Evolutionary conservation across 2,113 vertebrate species (phyloP), one percentile per base, ranked within the genome.

Genomic region (Amblyornis subalaris): DNA sequence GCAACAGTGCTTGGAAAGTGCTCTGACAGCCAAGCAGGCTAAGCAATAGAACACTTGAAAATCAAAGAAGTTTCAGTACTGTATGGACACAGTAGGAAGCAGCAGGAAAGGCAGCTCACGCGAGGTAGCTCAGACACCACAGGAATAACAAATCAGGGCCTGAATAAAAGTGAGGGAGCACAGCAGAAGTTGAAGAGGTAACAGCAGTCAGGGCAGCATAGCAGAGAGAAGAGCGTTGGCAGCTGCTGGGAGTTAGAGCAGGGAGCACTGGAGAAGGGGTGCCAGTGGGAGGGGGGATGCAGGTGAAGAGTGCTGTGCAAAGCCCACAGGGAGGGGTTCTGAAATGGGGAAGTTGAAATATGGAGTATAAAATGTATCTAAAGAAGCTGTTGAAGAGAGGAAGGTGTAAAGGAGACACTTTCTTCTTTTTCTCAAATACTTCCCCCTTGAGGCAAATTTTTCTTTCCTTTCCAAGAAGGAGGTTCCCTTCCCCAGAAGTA

Each of bases 51-150:
- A 31, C 61, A 33, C 58, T 76, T 85, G 76, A 79, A 77, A 93
- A 94, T 95, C 73, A 94, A 72, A 87, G 73, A 25, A 12, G 33
- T 69, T 88, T 82, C 71, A 29, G 58, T 51, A 72, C 82, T 76
- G 7, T 77, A 31, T 0, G 0, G 75, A 25, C 12, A 2, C 31
- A n/a, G 53, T 16, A 28, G 25, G 65, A 77, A 93, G 90, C 57
- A 86, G 69, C 54, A 57, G 83, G 61, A 70, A 45, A n/a, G 50
- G 51, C 0, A 0, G 55, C 51, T 86, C 71, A 47, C 6, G 1
- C 14, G 57, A 69, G 38, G 23, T 18, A 69, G 48, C 0, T 0
- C 53, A 33, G 65, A 65, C n/a, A 4, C 67, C 53, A 7, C 47
- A 45, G 72, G 60, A 88, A 77, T 87, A 74, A 60, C 70, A 54